Evolutionary conservation across 92 coral and sea anemone genomes (phyloP).

Genomic region (Epizoanthus rinbou): DNA sequence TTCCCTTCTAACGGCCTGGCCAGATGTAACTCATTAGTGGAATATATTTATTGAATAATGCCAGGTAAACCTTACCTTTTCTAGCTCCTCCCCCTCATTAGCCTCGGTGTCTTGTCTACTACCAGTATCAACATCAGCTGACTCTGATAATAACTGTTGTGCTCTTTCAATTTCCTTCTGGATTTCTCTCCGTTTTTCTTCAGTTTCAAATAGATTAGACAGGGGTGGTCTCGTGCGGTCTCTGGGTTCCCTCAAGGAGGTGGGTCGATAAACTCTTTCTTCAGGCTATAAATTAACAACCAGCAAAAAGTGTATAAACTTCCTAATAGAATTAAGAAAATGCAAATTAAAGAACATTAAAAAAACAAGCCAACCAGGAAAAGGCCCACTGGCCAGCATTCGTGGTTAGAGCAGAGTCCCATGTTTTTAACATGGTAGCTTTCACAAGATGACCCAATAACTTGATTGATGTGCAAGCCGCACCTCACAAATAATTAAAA

Average conservation of each 20-base stretch:
- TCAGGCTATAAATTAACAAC: slow-evolving; percentile 38
- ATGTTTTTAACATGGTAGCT: too few relatives aligned
- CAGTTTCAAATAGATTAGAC: slow-evolving; percentile 76
- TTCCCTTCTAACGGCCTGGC: too few relatives aligned
- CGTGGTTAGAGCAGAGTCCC: too few relatives aligned
- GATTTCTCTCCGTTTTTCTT: slow-evolving; percentile 74
- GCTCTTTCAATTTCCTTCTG: slow-evolving; percentile 88
- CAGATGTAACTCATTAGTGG: too few relatives aligned
- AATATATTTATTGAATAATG: not conserved
- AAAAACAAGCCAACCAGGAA: too few relatives aligned
- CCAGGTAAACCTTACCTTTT: slow-evolving; percentile 57
- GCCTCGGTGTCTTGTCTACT: slow-evolving; percentile 73
- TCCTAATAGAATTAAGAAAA: too few relatives aligned
- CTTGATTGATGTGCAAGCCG: too few relatives aligned
- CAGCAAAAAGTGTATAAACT: too few relatives aligned
- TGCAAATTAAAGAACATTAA: too few relatives aligned
- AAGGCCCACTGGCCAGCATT: too few relatives aligned
- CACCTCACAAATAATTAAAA: not conserved
- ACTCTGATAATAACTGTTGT: slow-evolving; percentile 51
- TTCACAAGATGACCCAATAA: too few relatives aligned
- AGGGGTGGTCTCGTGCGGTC: slow-evolving; percentile 74
- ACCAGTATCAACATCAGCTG: slow-evolving; percentile 55
- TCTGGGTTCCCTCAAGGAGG: slow-evolving; percentile 74
- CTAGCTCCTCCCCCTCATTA: slow-evolving; percentile 81
- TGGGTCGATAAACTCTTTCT: slow-evolving; percentile 75